Base-by-base conservation (phyloP, 2,113 vertebrate species). In the Melanostigma gelatinosum region DNA sequence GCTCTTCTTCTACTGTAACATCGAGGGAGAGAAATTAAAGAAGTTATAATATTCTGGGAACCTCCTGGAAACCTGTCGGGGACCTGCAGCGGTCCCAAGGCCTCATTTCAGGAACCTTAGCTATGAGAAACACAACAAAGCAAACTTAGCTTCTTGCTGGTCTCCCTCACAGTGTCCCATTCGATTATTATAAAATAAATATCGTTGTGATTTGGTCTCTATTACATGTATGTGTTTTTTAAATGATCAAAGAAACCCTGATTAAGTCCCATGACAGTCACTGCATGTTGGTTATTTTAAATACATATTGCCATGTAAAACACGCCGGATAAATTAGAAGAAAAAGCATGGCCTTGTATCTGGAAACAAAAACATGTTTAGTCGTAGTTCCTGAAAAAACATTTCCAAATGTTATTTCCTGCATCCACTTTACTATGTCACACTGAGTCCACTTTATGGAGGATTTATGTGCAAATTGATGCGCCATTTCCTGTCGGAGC, bases 391-490 rank as follows among this genome's bases (percentile, higher is more conserved):
- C 36, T 63, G 20, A 74, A 66, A 73, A 68, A 61, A 62, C n/a
- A 58, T 44, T 77, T 60, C 20, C 42, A 15, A 36, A 42, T 13
- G 13, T 0, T 6, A 55, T 15, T 48, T 63, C 34, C 44, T 54
- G 18, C 1, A 3, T 20, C 48, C 46, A 8, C n/a, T 68, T 54
- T 8, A 11, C 48, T 1, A 0, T 34, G 48, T 38, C 42, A 29
- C 5, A 9, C 22, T 24, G 16, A 77, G 62, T 46, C 73, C 27
- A 61, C 61, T 68, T 77, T 12, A 62, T 54, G 68, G 58, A 62
- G 71, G 72, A 89, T 79, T 81, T 70, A 83, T 10, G 57, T 72
- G 22, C 68, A 8, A 32, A 58, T 61, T 58, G 60, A 83, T 70
- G 83, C 66, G 3, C 54, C 18, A 2, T 67, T 84, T 87, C 85